Base-by-base conservation (phyloP, 2,888 invertebrate species). In the Rotaria macrura region DNA sequence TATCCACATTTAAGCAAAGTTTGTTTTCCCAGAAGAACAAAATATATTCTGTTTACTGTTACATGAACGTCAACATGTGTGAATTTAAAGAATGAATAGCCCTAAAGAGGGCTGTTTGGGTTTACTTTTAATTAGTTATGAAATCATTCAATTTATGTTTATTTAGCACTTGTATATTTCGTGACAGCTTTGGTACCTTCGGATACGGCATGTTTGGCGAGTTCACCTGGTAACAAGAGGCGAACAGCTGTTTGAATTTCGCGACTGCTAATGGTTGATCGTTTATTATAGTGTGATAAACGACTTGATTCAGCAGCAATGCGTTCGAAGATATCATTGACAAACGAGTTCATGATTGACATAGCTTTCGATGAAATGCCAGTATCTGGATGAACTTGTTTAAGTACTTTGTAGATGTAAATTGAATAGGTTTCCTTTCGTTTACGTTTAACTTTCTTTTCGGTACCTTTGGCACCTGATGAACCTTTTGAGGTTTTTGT, bases 271-370 rank as follows among this genome's bases (percentile, higher is more conserved):
- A 87, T 87, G 43, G 87, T 87, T n/a, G 84, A 87, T 43, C 86
- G 65, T 83, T 87, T 87, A 87, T 88, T 89, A 87, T 89, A 87
- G 87, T 89, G 87, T 34, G 89, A 88, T 29, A 89, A 88, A 38
- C 88, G 87, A 54, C 88, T 88, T 52, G 89, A 87, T 87, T 89
- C 89, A 38, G 88, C 87, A 52, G 89, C 89, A 83, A 89, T 88
- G 79, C 89, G 85, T 86, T 89, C 89, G 86, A 90, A 90, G 85
- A 89, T 88, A 86, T 90, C 89, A 86, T 89, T 89, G 65, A 90
- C 89, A 85, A 90, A 89, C 74, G 79, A 84, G 79, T 88, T 88
- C 79, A 85, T 85, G 20, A 84, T 85, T 55, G 72, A 83, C 88
- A 88, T 88, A 40, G 88, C 88, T 88, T 89, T 89, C 87, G 87